Conservation (phyloP, 2,888 invertebrate genomes). For the Coenonympha arcania region DNA sequence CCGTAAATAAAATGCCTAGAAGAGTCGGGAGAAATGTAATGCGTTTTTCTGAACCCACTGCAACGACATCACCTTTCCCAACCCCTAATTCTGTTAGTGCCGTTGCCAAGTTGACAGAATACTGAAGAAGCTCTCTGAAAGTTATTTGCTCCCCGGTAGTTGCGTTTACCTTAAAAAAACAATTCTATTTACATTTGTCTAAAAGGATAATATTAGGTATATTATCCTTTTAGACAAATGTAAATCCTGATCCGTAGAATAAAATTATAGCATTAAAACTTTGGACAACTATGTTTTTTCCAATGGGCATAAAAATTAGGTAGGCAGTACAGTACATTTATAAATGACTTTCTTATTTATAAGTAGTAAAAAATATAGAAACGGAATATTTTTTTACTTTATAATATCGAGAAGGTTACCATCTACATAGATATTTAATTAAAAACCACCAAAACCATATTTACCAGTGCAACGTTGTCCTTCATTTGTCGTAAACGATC, state of each 20-base stretch:
- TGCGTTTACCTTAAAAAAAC: slow-evolving; percentile 56
- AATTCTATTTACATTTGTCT: not conserved
- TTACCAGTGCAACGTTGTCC: slow-evolving; percentile 48
- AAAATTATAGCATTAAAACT: too few relatives aligned
- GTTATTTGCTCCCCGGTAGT: slow-evolving; percentile 68
- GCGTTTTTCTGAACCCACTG: slow-evolving; percentile 76
- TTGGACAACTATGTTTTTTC: too few relatives aligned
- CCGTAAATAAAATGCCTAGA: slow-evolving; percentile 64
- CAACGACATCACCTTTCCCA: slow-evolving; percentile 67
- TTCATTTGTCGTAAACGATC: slow-evolving; percentile 35
- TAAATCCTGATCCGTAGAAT: too few relatives aligned
- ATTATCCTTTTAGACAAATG: too few relatives aligned
- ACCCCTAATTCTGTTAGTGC: slow-evolving; percentile 67
- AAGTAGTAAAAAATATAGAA: too few relatives aligned
- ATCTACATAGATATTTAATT: not conserved
- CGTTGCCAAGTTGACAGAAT: slow-evolving; percentile 68
- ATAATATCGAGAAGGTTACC: not conserved
- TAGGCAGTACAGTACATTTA: too few relatives aligned
- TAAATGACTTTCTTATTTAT: too few relatives aligned
- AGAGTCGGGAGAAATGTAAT: slow-evolving; percentile 69
- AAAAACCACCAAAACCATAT: slow-evolving; percentile 18
- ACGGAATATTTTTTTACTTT: not conserved
- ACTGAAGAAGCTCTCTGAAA: slow-evolving; percentile 68
- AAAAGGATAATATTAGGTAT: not conserved
- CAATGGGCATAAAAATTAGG: too few relatives aligned